phyloP scores from a whole-genome alignment of 2,113 vertebrate genomes.

The Petaurus breviceps region DNA sequence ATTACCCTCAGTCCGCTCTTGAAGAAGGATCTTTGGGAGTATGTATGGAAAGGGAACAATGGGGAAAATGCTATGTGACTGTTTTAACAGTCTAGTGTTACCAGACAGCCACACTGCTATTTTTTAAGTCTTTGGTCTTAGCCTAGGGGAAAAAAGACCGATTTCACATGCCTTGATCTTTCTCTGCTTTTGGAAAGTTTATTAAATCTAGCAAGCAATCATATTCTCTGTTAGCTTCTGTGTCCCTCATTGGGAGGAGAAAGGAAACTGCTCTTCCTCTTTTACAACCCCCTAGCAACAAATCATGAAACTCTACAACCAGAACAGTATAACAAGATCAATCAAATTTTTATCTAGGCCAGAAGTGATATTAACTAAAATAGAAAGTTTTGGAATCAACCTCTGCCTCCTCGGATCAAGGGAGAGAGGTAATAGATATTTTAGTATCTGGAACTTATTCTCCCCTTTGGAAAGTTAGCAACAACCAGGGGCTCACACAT shows the following conservation, averaged over 20 bases:
- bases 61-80: neutral
- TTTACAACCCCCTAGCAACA: neutral
- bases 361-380: neutral
- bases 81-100: neutral
- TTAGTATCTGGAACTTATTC: neutral
- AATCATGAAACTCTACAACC: neutral
- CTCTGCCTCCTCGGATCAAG: neutral
- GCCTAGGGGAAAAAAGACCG: neutral
- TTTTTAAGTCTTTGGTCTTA: neutral
- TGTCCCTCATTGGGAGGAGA: neutral
- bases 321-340: neutral
- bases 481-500: neutral
- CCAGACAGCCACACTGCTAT: neutral
- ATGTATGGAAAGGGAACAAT: neutral
- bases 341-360: neutral
- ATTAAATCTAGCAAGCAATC: neutral
- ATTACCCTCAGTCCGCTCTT: neutral
- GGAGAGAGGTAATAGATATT: neutral
- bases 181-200: neutral
- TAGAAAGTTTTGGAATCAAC: neutral
- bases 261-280: neutral
- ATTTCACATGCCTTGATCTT: neutral
- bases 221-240: neutral
- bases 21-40: neutral
- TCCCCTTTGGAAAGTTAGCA: neutral